Evolutionary conservation across 2,888 invertebrate species (phyloP).

Genomic region (Crossocerus cetratus): DNA sequence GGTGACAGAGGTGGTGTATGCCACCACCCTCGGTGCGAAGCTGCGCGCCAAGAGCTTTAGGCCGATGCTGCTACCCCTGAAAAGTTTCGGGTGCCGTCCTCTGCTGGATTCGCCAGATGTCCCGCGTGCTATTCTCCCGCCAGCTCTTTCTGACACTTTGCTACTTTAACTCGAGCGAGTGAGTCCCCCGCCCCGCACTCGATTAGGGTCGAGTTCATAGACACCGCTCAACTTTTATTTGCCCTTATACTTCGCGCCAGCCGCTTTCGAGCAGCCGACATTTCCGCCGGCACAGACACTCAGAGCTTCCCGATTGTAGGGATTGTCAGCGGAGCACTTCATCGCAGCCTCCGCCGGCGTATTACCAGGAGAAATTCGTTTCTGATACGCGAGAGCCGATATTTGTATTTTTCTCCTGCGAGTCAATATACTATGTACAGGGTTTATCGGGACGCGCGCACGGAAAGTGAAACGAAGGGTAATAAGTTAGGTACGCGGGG

Average conservation of each 20-base stretch:
- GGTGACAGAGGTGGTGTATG: too few relatives aligned
- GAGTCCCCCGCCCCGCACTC: constrained; percentile 19
- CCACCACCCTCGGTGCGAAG: not conserved
- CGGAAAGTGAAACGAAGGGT: constrained; percentile 7
- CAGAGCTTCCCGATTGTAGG: too few relatives aligned
- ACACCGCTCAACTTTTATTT: constrained; percentile 40
- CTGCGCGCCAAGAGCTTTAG: constrained; percentile 30
- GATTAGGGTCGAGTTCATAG: constrained; percentile 40
- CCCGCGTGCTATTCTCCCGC: constrained; percentile 22
- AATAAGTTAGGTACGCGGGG: not conserved
- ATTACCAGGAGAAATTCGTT: not conserved
- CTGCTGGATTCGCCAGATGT: constrained; percentile 47
- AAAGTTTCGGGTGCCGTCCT: constrained; percentile 25
- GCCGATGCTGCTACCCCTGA: constrained; percentile 6
- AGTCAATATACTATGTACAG: not conserved
- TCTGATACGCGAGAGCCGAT: too few relatives aligned
- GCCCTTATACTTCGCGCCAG: constrained; percentile 2
- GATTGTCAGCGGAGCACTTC: not conserved
- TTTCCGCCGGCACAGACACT: not conserved
- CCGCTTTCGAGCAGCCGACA: constrained; percentile 5
- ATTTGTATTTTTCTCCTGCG: too few relatives aligned
- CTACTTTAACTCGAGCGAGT: not conserved
- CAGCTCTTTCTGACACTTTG: too few relatives aligned
- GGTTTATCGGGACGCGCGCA: not conserved
- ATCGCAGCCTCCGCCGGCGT: not conserved